Base-by-base conservation (phyloP, 2,888 invertebrate genomes). In the Craniophora ligustri region DNA sequence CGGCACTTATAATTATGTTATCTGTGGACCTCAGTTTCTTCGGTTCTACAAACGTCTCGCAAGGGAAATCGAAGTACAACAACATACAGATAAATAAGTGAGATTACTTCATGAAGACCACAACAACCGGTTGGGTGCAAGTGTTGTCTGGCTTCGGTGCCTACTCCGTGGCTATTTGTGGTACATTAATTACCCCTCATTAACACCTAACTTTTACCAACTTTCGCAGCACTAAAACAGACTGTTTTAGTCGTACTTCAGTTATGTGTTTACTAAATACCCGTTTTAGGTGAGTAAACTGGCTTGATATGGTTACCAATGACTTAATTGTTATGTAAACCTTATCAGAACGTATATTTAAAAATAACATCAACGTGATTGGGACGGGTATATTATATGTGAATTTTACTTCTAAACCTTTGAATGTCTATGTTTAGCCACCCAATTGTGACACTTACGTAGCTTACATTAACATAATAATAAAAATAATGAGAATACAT, bases 121-220 rank as follows among this genome's bases (percentile, higher is more conserved):
- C 28, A 15, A 5, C 7, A 47, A 57, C 53, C 34, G 49, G 63
- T 54, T 47, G 6, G 13, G 5, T 14, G 31, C 19, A 28, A 55
- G 41, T 39, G 44, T 40, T 46, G 30, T 38, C 39, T 34, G 18
- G 31, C 47, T 40, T 47, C 21, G 31, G n/a, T n/a, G n/a, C n/a
- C 51, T 45, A 53, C 40, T 16, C 16, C 46, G 28, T 3, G 31
- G 30, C 49, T 62, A 49, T 67, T 67, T 57, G 57, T 49, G 42
- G 49, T 50, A 31, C 14, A 50, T 63, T 62, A 67, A 63, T 57
- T 57, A 58, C 28, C 16, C 6, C 35, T 46, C 51, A 66, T 62
- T 66, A 46, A 7, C 61, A 28, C 44, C 45, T 57, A 53, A 61
- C 63, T 62, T 57, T 57, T 66, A 57, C 59, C n/a, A 50, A 36